phyloP scores from a whole-genome alignment of 2,888 invertebrate genomes.

The Morpho helenor region DNA sequence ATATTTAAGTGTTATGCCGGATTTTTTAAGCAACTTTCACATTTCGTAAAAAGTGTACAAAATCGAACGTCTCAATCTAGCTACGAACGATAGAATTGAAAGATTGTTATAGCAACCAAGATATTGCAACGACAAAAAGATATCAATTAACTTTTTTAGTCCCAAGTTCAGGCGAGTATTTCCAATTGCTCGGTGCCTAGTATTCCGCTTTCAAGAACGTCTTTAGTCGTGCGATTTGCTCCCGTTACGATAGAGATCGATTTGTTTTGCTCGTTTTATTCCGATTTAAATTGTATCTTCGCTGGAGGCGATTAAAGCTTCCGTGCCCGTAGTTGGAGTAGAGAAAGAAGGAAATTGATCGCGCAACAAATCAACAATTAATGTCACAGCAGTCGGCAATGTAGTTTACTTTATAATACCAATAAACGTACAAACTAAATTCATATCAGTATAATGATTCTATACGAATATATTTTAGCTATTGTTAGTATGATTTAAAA shows the following conservation, averaged over 20 bases:
- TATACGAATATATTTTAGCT: too few species aligned
- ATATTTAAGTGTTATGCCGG: slow-evolving; percentile 1
- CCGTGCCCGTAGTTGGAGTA: slow-evolving; percentile 44
- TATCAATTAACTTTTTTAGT: slow-evolving; percentile 72
- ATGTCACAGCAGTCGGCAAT: background rate
- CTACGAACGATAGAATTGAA: slow-evolving; percentile 51
- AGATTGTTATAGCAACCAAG: slow-evolving; percentile 45
- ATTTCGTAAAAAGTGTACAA: slow-evolving; percentile 38
- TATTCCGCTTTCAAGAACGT: slow-evolving; percentile 63
- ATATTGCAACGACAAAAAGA: slow-evolving; percentile 62
- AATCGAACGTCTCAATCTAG: slow-evolving; percentile 44
- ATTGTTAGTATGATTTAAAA: too few species aligned
- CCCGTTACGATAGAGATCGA: slow-evolving; percentile 70
- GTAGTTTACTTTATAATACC: background rate
- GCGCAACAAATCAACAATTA: slow-evolving; percentile 31
- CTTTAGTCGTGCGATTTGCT: slow-evolving; percentile 73
- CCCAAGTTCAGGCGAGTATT: slow-evolving; percentile 60
- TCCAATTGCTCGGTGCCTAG: slow-evolving; percentile 61
- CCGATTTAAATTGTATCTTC: slow-evolving; percentile 74
- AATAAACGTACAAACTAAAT: too few species aligned
- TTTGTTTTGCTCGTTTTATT: slow-evolving; percentile 70
- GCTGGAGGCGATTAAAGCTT: slow-evolving; percentile 67
- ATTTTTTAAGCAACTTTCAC: slow-evolving; percentile 34
- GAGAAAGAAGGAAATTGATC: slow-evolving; percentile 55
- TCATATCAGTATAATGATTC: too few species aligned